Evolutionary conservation across 2,888 invertebrate genomes (phyloP).

Genomic region (Metopia argyrocephala): DNA sequence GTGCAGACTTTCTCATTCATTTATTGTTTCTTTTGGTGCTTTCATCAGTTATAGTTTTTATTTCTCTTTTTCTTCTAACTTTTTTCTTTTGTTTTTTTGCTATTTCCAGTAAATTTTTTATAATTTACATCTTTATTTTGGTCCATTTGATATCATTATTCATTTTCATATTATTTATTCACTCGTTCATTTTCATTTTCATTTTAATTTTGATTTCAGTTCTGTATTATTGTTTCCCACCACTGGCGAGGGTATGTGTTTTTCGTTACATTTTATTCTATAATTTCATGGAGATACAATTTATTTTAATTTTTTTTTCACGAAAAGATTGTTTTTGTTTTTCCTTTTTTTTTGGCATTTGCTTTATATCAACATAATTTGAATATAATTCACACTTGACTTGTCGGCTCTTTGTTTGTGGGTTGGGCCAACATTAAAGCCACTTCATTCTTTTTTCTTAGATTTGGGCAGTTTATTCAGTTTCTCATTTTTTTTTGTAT

Average conservation of each 20-base stretch:
- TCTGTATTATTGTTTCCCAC: constrained; percentile 66
- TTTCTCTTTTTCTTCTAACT: constrained; percentile 47
- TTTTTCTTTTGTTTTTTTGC: background rate
- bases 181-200: constrained; percentile 43
- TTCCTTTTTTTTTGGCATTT: constrained; percentile 52
- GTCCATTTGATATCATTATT: background rate
- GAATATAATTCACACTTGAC: constrained; percentile 75
- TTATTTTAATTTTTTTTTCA: no score
- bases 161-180: constrained; percentile 43
- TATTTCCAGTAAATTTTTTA: constrained; percentile 66
- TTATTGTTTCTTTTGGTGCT: background rate
- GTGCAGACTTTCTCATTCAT: background rate
- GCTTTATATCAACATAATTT: constrained; percentile 66
- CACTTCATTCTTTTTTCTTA: constrained; percentile 1
- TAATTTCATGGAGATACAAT: constrained; percentile 43
- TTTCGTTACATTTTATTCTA: constrained; percentile 67
- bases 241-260: background rate
- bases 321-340: background rate
- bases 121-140: constrained; percentile 73
- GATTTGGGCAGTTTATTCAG: background rate
- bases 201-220: constrained; percentile 30
- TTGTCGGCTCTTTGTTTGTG: constrained; percentile 66
- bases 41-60: constrained; percentile 41
- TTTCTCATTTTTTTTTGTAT: background rate
- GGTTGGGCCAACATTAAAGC: constrained; percentile 54